Conservation (phyloP, 2,888 invertebrate genomes). For the Drosophila nr. perissopoda region DNA sequence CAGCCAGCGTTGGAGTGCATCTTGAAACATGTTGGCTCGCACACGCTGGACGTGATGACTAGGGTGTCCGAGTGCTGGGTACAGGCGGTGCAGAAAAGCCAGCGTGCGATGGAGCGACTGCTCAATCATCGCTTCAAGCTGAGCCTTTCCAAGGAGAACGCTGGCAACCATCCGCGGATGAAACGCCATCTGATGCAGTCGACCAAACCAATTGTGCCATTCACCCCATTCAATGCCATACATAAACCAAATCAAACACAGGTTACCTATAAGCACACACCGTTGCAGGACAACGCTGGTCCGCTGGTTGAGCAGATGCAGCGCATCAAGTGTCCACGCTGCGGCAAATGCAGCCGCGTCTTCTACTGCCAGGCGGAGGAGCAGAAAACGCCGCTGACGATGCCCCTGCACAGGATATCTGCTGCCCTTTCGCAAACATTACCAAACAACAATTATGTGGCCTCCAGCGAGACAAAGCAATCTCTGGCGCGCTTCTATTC, state of each 20-base stretch:
- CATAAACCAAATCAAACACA: conserved; percentile 43
- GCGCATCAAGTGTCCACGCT: conserved; percentile 73
- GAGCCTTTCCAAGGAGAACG: conserved; percentile 62
- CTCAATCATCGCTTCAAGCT: conserved; percentile 63
- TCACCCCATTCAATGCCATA: conserved; percentile 65
- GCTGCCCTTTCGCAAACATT: conserved; percentile 57
- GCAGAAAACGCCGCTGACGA: not conserved
- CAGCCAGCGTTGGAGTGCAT: conserved; percentile 65
- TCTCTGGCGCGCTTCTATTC: conserved; percentile 57
- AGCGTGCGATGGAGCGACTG: conserved; percentile 50
- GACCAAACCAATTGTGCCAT: conserved; percentile 65
- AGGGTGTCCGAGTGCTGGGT: conserved; percentile 57
- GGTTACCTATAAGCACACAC: conserved; percentile 10
- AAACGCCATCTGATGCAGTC: conserved; percentile 36
- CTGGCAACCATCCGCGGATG: conserved; percentile 3
- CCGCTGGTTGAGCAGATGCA: conserved; percentile 58
- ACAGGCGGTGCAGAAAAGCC: conserved; percentile 47
- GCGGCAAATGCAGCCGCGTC: conserved; percentile 66
- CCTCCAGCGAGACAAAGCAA: conserved; percentile 9
- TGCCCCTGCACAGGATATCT: not conserved
- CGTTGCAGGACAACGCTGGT: conserved; percentile 40
- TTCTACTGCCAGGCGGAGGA: conserved; percentile 35
- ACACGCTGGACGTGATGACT: conserved; percentile 67
- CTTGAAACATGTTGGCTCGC: conserved; percentile 44
- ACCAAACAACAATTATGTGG: conserved; percentile 39